Percentiles rank a stretch among this genome's conserved stretches.
Evolutionary conservation across 2,113 vertebrate genomes (phyloP).

Genomic region (Aleadryas rufinucha): DNA sequence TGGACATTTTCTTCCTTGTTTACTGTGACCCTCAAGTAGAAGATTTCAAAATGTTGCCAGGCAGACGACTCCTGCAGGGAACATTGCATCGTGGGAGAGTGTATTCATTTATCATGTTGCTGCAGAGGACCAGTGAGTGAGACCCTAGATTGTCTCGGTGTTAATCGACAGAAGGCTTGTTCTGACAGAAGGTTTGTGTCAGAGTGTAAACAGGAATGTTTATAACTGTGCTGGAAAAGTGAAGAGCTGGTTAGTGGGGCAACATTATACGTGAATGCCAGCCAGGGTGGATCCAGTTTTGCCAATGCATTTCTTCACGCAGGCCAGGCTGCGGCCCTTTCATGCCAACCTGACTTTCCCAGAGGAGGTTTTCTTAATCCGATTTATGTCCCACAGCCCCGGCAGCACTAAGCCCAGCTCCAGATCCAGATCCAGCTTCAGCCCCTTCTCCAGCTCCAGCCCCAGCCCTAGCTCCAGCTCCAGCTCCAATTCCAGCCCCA

Average conservation of each 20-base stretch:
- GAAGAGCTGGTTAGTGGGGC: neutral
- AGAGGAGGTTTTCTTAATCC: neutral
- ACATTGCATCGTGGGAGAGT: neutral
- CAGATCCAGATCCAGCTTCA: too few species aligned
- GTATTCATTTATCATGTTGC: accelerated
- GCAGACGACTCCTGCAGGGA: neutral
- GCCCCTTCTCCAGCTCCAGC: accelerated
- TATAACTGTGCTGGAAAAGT: neutral
- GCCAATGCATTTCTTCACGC: accelerated
- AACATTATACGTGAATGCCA: accelerated
- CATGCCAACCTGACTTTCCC: neutral
- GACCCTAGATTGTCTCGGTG: accelerated
- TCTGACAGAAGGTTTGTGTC: neutral
- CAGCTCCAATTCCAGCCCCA: accelerated
- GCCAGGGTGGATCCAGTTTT: neutral
- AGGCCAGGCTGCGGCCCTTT: neutral
- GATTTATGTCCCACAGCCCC: neutral
- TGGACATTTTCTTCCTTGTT: neutral
- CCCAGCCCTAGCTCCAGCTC: accelerated
- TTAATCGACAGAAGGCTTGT: neutral
- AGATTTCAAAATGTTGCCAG: neutral
- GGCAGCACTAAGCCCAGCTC: neutral
- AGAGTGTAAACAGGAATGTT: neutral
- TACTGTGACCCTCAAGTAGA: too few species aligned
- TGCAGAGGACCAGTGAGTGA: neutral